Base-by-base conservation (phyloP, 2,797 vertebrate genomes). In the Hafferia zeledoni region DNA sequence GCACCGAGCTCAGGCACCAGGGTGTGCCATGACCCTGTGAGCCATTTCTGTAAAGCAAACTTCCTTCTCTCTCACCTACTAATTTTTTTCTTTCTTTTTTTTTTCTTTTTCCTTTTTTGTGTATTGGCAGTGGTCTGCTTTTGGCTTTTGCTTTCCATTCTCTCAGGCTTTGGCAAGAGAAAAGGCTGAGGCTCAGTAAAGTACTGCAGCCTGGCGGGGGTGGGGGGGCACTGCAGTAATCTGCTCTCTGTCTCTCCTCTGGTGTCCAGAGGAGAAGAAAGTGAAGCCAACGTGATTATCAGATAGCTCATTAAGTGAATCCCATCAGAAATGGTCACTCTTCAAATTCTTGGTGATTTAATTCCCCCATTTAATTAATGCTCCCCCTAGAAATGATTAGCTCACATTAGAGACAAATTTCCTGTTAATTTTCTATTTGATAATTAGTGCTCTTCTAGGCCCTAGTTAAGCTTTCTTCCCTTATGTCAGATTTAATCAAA, bases 361-460 rank as follows among this genome's bases (percentile, higher is more conserved):
- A 89, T 90, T 94, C 63, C 35, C 59, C 30, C 14, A 17, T 49
- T 93, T 96, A 94, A 93, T 96, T 91, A 88, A 83, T 72, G 83
- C 43, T 72, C 83, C 31, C 50, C 17, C n/a, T 64, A 82, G 49
- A 94, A 90, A 76, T 33, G 3, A 94, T 83, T 89, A 89, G 59
- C 37, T 86, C 17, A 60, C 70, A 87, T 95, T 90, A 93, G 70
- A 93, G 63, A 56, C 11, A 13, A 94, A 93, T 96, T 94, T 56
- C 67, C 35, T 74, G 59, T 46, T 93, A 53, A 91, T 93, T 95
- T 90, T 84, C 74, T 57, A 39, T 93, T 64, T 87, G 80, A 77
- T 87, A 87, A 92, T 89, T 64, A 85, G 56, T 50, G 46, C 8
- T 80, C 44, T 91, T 78, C 53, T 37, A 75, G 80, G 41, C 41